These are phyloP conservation scores for Atrina japonica DNA, from an alignment of 2,888 invertebrate genomes.

Conservation along the genomic window DNA sequence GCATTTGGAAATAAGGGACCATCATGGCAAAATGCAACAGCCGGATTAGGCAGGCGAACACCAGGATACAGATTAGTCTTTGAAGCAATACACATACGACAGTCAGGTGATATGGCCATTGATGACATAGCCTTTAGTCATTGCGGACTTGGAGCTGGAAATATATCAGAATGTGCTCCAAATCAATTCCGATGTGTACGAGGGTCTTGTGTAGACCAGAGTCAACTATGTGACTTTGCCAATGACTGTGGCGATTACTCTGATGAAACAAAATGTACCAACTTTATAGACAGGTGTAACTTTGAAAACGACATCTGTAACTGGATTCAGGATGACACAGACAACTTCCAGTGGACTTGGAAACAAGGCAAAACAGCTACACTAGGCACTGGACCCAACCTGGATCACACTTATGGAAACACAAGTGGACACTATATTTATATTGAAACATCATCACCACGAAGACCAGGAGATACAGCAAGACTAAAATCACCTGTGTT, in stretches of 20 bases:
- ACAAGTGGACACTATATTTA: constrained; percentile 74
- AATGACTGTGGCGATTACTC: constrained; percentile 75
- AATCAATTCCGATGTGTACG: constrained; percentile 68
- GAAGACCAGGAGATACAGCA: constrained; percentile 64
- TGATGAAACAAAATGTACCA: constrained; percentile 70
- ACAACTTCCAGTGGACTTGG: constrained; percentile 75
- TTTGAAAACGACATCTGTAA: constrained; percentile 75
- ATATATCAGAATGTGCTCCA: constrained; percentile 52
- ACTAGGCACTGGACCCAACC: constrained; percentile 69
- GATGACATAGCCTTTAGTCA: constrained; percentile 73
- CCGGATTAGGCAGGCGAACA: constrained; percentile 61
- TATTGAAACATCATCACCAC: constrained; percentile 66
- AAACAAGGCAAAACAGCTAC: constrained; percentile 65
- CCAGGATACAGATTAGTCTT: constrained; percentile 72
- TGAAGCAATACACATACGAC: constrained; percentile 59
- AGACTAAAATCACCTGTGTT: constrained; percentile 69
- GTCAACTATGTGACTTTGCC: constrained; percentile 71
- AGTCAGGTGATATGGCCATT: constrained; percentile 68
- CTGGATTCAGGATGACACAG: constrained; percentile 71
- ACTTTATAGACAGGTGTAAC: constrained; percentile 68
- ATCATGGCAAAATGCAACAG: constrained; percentile 67
- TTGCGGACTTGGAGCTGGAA: constrained; percentile 55
- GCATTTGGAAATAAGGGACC: constrained; percentile 56
- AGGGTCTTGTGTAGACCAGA: constrained; percentile 67
- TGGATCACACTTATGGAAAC: constrained; percentile 70